Evolutionary conservation across 1,140 invertebrate species (phyloP).

Genomic region (Drosophila pseudoananassae): DNA sequence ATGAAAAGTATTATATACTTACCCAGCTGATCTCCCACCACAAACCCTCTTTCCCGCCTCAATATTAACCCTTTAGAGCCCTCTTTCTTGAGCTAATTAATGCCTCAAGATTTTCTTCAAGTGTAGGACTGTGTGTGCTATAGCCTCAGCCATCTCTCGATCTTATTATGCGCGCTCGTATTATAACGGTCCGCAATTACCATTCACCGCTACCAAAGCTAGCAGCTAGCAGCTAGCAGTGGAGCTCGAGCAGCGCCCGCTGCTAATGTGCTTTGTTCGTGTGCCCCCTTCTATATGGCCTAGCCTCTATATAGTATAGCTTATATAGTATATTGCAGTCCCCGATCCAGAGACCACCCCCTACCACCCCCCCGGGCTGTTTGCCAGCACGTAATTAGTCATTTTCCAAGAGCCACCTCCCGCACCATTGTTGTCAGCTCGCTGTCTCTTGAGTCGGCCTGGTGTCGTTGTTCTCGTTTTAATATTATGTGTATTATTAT

Average conservation of each 20-base stretch:
- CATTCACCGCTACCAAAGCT: slow-evolving; percentile 76
- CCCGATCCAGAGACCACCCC: background rate
- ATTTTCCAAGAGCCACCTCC: slow-evolving; percentile 64
- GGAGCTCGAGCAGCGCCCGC: slow-evolving; percentile 40
- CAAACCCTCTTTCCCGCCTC: background rate
- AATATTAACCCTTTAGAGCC: background rate
- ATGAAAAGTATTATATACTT: no score
- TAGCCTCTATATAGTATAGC: background rate
- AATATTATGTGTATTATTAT: slow-evolving; percentile 67
- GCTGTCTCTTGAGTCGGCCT: slow-evolving; percentile 21
- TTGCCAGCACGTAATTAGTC: slow-evolving; percentile 65
- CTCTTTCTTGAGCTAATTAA: background rate
- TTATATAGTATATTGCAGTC: background rate
- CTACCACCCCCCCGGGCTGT: slow-evolving; percentile 7
- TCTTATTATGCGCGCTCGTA: slow-evolving; percentile 78
- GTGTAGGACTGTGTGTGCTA: slow-evolving; percentile 7
- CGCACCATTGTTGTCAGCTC: slow-evolving; percentile 46
- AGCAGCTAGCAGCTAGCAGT: slow-evolving; percentile 41
- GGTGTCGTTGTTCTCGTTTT: slow-evolving; percentile 73
- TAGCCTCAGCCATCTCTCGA: slow-evolving; percentile 29
- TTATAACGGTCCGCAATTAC: slow-evolving; percentile 79
- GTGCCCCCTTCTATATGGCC: slow-evolving; percentile 16
- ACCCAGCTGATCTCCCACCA: no score
- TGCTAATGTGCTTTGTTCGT: slow-evolving; percentile 63
- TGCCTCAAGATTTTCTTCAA: background rate